Base-by-base conservation (phyloP, 2,113 vertebrate species). In the Siniperca chuatsi region DNA sequence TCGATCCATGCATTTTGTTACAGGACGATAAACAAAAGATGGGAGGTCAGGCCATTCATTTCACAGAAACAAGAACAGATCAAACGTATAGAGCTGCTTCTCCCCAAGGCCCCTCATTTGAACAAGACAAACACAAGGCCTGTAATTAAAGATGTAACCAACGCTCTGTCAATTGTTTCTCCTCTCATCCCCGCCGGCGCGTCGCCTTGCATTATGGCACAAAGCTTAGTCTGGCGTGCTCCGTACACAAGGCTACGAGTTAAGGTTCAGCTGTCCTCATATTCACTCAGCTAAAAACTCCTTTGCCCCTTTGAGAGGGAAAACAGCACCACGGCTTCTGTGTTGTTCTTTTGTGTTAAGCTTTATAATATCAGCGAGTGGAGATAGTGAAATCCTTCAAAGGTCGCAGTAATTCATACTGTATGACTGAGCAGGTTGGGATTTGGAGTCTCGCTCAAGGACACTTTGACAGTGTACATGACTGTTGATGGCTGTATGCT, bases 71-170 rank as follows among this genome's bases (percentile, higher is more conserved):
- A 74, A 69, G 83, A 81, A 48, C 74, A 69, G 87, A 89, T 81
- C 78, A 71, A 74, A 68, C 33, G 8, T 76, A 77, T 57, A 64
- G 75, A 44, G 80, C 78, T 35, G 64, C 57, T 4, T 65, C 82
- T 81, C 86, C 73, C 83, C 11, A 37, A 23, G 60, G 83, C 58
- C 48, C 50, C 35, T 71, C 50, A 81, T 83, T 64, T 35, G 68
- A 90, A 93, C 85, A 82, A 84, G 86, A 80, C 82, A 86, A 91
- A 92, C 82, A 89, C 89, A 76, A 79, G 78, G 77, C 46, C 68
- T 37, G 77, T 91, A 92, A 94, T 94, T 92, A 92, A 92, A 94
- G 79, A 91, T 90, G 91, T 70, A 90, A 87, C 89, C 92, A 89
- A 88, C 89, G 79, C 84, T 78, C 78, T n/a, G 83, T 83, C 85